Evolutionary conservation across 2,888 invertebrate species (phyloP), one percentile per base, ranked within the genome.

Genomic region (Geotrupes spiniger): DNA sequence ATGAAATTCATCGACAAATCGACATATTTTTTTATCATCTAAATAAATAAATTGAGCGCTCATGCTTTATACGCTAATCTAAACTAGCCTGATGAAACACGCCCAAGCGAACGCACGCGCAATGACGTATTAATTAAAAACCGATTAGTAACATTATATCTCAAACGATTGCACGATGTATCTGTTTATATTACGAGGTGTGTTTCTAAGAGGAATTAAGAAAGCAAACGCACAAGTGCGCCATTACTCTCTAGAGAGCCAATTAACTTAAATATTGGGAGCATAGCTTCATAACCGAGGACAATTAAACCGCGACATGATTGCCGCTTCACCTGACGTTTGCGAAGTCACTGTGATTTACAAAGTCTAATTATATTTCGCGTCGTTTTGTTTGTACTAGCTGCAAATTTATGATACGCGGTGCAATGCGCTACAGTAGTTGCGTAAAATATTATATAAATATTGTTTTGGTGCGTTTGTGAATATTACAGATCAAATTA

Each of bases 181-280:
- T 33, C 33, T 33, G 11, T 15, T 33, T 33, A 15, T 8, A 15
- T 33, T 14, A 10, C 33, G 11, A 33, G 33, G 11, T 33, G 33
- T 33, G 33, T 10, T 33, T 14, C 3, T 10, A 33, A 33, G 1
- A 15, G 8, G 14, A 33, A 33, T 15, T 21, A 21, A 8, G 14
- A 10, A 33, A 33, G 11, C 11, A 14, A 12, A 15, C 8, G 33
- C 14, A 33, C 11, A 33, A 29, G 29, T 33, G 33, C 33, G 33
- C 14, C 15, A 9, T 12, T 33, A 15, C 11, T 33, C 33, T 14
- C 33, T 15, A 15, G 33, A 33, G 33, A 33, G 33, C 33, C 33
- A 33, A 33, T 33, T 33, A 33, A 15, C 33, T 33, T 33, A 33
- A 33, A 33, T 33, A 33, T 33, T 33, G 10, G 33, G 33, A 33